phyloP scores from a whole-genome alignment of 2,888 invertebrate species.

The Calephelis perditalis region DNA sequence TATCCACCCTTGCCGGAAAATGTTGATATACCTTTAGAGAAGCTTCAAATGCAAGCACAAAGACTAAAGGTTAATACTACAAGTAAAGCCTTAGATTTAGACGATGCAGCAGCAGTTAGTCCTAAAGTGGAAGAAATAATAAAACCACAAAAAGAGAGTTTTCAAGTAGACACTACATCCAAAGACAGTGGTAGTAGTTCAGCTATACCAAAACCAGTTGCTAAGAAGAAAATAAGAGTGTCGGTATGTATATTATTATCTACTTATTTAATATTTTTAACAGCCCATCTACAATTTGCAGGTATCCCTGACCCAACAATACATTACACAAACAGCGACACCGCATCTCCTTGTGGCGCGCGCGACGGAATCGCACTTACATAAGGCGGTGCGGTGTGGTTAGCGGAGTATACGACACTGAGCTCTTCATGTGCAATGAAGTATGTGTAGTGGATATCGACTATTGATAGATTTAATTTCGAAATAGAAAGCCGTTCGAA shows the following conservation, averaged over 20 bases:
- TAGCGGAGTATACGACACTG: no score
- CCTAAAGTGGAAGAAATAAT: conserved; percentile 16
- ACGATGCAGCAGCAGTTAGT: neutral
- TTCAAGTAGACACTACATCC: conserved; percentile 1
- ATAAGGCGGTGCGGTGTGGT: no score
- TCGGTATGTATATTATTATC: conserved; percentile 44
- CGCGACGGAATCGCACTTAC: no score
- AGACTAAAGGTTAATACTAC: conserved; percentile 20
- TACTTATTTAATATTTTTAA: neutral
- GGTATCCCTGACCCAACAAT: no score
- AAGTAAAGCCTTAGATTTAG: neutral
- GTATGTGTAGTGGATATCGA: no score
- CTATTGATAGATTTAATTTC: no score
- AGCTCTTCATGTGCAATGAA: no score
- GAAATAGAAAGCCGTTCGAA: no score
- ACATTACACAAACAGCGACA: no score
- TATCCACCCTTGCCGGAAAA: conserved; percentile 29
- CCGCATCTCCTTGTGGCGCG: no score
- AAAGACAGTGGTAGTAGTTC: conserved; percentile 18
- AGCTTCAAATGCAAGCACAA: conserved; percentile 27
- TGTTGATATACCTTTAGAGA: conserved; percentile 33
- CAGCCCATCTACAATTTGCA: neutral
- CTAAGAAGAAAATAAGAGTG: conserved; percentile 62
- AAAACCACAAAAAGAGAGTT: conserved; percentile 1
- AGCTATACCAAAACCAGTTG: conserved; percentile 50